These are phyloP conservation scores for Lottia scabra DNA, from an alignment of 2,888 invertebrate genomes.

Conservation along the genomic window DNA sequence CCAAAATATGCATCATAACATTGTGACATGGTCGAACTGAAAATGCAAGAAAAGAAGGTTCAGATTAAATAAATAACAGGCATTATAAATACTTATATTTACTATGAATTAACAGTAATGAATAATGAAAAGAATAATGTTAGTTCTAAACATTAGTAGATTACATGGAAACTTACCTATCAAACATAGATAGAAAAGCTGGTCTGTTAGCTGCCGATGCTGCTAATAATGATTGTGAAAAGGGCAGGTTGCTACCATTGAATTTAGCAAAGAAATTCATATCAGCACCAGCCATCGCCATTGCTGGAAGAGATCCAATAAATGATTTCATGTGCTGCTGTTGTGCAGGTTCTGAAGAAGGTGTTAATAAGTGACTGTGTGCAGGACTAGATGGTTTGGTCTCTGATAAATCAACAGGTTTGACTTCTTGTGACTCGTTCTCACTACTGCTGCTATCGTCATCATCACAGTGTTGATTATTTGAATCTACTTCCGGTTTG, in stretches of 20 bases:
- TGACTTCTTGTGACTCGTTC: not conserved
- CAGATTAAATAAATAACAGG: too few relatives aligned
- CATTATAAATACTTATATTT: too few relatives aligned
- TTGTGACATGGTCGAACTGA: slow-evolving; percentile 47
- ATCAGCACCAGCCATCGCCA: slow-evolving; percentile 33
- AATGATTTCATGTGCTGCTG: slow-evolving; percentile 17
- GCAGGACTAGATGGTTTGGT: not conserved
- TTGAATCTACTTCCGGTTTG: not conserved
- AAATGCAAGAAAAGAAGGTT: slow-evolving; percentile 17
- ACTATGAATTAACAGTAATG: too few relatives aligned
- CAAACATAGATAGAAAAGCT: slow-evolving; percentile 52
- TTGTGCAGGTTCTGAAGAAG: slow-evolving; percentile 16
- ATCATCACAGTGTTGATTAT: not conserved
- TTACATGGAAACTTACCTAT: slow-evolving; percentile 41
- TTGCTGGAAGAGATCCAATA: slow-evolving; percentile 23
- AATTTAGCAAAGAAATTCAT: slow-evolving; percentile 34
- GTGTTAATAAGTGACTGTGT: not conserved
- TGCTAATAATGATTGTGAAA: slow-evolving; percentile 56
- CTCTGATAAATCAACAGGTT: slow-evolving; percentile 23
- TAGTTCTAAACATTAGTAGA: not conserved
- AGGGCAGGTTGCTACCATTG: slow-evolving; percentile 36
- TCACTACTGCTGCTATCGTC: slow-evolving; percentile 8
- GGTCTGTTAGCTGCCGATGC: slow-evolving; percentile 52
- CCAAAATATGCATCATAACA: slow-evolving; percentile 48
- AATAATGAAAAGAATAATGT: not conserved